Evolutionary conservation across 2,113 vertebrate genomes (phyloP).

Genomic region (Amazona vittata): DNA sequence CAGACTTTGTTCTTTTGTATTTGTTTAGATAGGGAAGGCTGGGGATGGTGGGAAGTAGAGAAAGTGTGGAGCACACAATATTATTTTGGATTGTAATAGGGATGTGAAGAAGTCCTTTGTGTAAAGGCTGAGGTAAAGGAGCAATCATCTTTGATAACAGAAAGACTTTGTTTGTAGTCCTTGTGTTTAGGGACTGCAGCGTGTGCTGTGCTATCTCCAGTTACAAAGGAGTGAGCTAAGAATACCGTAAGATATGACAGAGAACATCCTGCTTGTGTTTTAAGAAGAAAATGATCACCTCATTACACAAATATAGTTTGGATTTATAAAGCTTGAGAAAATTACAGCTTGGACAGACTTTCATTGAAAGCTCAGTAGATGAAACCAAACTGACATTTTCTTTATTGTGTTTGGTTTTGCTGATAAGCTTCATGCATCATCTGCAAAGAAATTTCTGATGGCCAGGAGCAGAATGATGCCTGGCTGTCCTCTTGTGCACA

Average conservation of each 20-base stretch:
- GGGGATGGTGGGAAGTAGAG: not conserved
- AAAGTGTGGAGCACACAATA: not conserved
- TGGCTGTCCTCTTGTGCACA: not conserved
- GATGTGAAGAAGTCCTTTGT: not conserved
- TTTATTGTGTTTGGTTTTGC: not conserved
- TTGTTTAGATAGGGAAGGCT: not conserved
- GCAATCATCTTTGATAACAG: not conserved
- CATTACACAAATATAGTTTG: not conserved
- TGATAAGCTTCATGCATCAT: not conserved
- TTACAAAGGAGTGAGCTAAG: not conserved
- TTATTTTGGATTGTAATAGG: not conserved
- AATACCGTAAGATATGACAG: not conserved
- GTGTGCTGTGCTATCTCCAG: not conserved
- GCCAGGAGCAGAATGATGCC: not conserved
- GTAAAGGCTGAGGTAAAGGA: not conserved
- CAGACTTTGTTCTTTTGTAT: not conserved
- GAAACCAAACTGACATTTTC: not conserved
- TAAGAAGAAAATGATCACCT: not conserved
- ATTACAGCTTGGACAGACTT: not conserved
- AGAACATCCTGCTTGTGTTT: not conserved
- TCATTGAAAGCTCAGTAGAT: not conserved
- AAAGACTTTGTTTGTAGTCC: not conserved
- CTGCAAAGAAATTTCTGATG: not conserved
- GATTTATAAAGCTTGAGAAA: not conserved
- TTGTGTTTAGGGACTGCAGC: not conserved